Conservation (phyloP, 2,113 vertebrate species). For the Syngnathoides biaculeatus region DNA sequence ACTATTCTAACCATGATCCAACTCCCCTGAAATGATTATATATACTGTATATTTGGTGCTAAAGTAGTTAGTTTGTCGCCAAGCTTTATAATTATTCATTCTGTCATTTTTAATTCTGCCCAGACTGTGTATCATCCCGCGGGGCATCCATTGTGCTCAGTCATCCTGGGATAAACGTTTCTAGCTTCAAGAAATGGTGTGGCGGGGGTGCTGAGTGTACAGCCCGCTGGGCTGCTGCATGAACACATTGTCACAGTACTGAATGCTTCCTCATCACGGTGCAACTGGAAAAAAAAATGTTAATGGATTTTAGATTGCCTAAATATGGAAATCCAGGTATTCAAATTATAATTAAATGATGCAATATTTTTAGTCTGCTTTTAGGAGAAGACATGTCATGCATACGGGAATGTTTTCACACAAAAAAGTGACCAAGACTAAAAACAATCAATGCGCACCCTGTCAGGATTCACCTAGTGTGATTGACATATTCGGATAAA, state of each 20-base stretch:
- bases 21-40: constrained; percentile 23
- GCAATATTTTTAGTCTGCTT: constrained; percentile 27
- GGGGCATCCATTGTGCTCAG: constrained; percentile 35
- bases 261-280: constrained; percentile 44
- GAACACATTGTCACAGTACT: constrained; percentile 34
- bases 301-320: constrained; percentile 56
- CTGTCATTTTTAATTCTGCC: constrained; percentile 45
- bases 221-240: constrained; percentile 44
- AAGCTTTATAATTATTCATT: constrained; percentile 48
- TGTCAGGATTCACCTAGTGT: constrained; percentile 17
- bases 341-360: constrained; percentile 44
- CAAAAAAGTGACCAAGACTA: neutral
- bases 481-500: constrained; percentile 25
- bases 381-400: constrained; percentile 27
- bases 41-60: constrained; percentile 31
- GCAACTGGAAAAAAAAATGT: constrained; percentile 38
- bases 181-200: constrained; percentile 29
- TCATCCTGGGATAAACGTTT: constrained; percentile 45
- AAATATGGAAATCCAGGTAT: constrained; percentile 57
- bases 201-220: constrained; percentile 20
- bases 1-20: neutral
- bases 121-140: constrained; percentile 40
- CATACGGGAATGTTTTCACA: neutral
- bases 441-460: constrained; percentile 8
- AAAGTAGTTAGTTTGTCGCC: constrained; percentile 38